Conservation (phyloP, 2,888 invertebrate species). For the Agrotis ipsilon region DNA sequence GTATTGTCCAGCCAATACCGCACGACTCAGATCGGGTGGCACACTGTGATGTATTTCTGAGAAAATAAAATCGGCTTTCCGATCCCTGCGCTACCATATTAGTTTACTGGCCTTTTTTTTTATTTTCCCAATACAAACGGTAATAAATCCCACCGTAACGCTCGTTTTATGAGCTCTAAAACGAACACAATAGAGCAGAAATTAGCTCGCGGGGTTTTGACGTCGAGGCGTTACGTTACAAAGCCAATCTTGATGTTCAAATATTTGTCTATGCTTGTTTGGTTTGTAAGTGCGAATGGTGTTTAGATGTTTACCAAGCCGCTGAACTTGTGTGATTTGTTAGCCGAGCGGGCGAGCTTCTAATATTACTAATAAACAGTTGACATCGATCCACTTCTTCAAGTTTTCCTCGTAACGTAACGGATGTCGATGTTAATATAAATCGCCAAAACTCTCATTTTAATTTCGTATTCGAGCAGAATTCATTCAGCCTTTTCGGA, state of each 20-base stretch:
- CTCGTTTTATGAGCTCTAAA: constrained; percentile 73
- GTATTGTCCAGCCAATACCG: constrained; percentile 46
- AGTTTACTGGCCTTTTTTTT: constrained; percentile 83
- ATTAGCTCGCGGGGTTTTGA: constrained; percentile 73
- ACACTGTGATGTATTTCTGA: constrained; percentile 78
- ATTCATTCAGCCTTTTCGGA: constrained; percentile 82
- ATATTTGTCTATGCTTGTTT: constrained; percentile 89
- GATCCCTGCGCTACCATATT: constrained; percentile 85
- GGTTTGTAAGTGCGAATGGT: constrained; percentile 90
- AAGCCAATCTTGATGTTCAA: constrained; percentile 85
- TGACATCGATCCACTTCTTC: constrained; percentile 81
- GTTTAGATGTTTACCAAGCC: constrained; percentile 89
- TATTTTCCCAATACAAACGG: constrained; percentile 68
- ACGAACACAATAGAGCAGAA: constrained; percentile 72
- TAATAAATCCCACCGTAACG: constrained; percentile 66
- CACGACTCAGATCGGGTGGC: constrained; percentile 65
- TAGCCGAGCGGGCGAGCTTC: constrained; percentile 74
- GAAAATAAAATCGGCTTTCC: constrained; percentile 85
- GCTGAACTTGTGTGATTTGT: constrained; percentile 84
- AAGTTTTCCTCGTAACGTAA: constrained; percentile 61
- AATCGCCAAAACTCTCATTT: constrained; percentile 63
- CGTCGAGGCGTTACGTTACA: constrained; percentile 78
- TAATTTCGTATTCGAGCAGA: constrained; percentile 74
- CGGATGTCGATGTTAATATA: constrained; percentile 58
- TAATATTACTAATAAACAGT: constrained; percentile 86